Conservation (phyloP, 2,113 vertebrate genomes). For the Mus pahari region DNA sequence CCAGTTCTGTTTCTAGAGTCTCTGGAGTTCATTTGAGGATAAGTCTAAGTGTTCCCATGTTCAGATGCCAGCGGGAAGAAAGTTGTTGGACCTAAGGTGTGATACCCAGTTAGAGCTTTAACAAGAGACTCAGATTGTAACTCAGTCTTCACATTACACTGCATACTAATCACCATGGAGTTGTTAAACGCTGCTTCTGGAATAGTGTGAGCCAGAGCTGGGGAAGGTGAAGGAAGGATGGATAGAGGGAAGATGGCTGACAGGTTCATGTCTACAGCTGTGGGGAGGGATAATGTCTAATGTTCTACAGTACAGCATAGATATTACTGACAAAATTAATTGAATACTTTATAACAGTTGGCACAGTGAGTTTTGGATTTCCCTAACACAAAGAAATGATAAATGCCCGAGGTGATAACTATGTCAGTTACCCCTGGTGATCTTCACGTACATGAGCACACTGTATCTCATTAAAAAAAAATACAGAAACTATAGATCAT, state of each 20-base stretch:
- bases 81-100: neutral
- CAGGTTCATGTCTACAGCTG: neutral
- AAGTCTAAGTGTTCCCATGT: neutral
- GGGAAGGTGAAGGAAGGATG: too few relatives aligned
- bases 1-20: neutral
- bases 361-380: neutral
- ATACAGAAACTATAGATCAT: neutral
- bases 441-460: neutral
- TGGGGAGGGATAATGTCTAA: neutral
- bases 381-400: neutral
- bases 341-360: neutral
- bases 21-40: neutral
- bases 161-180: neutral
- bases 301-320: neutral
- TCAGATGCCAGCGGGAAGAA: constrained; percentile 8
- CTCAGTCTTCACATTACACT: neutral
- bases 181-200: neutral
- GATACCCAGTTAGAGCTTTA: neutral
- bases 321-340: neutral
- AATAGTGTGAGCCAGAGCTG: neutral
- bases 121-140: neutral
- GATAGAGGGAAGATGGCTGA: neutral
- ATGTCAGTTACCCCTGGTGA: neutral
- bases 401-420: neutral
- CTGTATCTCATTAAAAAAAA: neutral